Base-by-base conservation (phyloP, 2,113 vertebrate genomes). In the Microtus pennsylvanicus region DNA sequence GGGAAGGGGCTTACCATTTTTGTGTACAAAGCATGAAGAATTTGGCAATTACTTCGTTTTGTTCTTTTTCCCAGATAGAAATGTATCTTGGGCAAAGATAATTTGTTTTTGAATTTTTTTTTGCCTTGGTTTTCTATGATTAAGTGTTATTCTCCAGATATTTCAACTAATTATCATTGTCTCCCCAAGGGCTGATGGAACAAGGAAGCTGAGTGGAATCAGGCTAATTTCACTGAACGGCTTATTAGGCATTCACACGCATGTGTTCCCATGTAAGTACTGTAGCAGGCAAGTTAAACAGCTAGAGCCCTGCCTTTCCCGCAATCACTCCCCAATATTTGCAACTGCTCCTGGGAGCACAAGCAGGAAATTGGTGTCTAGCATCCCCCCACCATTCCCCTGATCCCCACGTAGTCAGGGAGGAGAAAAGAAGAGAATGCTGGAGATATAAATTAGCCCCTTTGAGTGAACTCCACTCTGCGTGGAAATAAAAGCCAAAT, bases 81-180 rank as follows among this genome's bases (percentile, higher is more conserved):
- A 88, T 58, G 13, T 33, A 93, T 88, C 93, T 93, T 88, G 70
- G 85, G 97, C 89, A 94, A 93, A 95, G 55, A 65, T 78, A 75
- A 81, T 89, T 94, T 87, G 89, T 95, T 94, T 97, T 93, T 50
- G 83, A 76, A 63, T 61, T 83, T 95, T 95, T 22, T 97, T 76
- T 90, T 95, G 93, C 92, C 61, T 94, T 96, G 74, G 74, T 97
- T 97, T 97, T 94, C 93, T 95, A 83, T 91, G 95, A 96, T 96
- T 96, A 97, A 97, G 69, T 93, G 92, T 94, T 96, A 93, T 96
- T 96, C 91, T 97, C 88, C 93, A 94, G 95, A 93, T 96, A 93
- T 96, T 97, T 96, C 95, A 90, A 33, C 72, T 98, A 94, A 97
- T 97, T 97, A 97, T 86, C 94, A 67, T 83, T 90, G 92, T 93